Percentiles rank a stretch among this genome's conserved stretches.
phyloP scores from a whole-genome alignment of 2,113 vertebrate species.

The Callorhinus ursinus region DNA sequence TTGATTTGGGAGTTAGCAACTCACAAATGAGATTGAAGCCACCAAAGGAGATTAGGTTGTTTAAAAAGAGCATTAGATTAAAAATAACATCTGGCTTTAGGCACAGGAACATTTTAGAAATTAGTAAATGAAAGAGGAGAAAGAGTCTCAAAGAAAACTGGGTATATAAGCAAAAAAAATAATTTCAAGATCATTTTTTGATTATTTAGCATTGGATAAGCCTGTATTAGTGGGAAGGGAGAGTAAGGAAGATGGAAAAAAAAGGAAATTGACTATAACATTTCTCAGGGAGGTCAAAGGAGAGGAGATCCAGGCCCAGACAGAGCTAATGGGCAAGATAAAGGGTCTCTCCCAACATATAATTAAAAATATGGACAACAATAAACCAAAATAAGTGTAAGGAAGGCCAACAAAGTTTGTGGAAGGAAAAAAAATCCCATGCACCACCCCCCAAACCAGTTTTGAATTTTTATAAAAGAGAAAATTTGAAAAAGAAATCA shows the following conservation, averaged over 20 bases:
- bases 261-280: not conserved
- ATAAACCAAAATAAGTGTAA: not conserved
- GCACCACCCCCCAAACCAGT: not conserved
- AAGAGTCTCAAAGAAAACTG: not conserved
- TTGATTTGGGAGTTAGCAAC: not conserved
- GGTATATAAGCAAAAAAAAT: not conserved
- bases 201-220: not conserved
- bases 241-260: not conserved
- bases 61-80: not conserved
- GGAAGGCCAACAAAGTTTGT: not conserved
- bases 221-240: not conserved
- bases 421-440: not conserved
- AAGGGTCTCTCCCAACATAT: not conserved
- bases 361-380: slow-evolving; percentile 1
- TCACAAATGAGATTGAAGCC: not conserved
- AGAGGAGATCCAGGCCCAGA: not conserved
- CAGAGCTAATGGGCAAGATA: not conserved
- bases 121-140: not conserved
- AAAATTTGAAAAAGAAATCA: not conserved
- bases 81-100: not conserved
- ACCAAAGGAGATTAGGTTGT: not conserved
- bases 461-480: not conserved
- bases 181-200: not conserved
- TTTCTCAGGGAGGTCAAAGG: not conserved
- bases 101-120: not conserved